Evolutionary conservation across 2,797 vertebrate genomes (phyloP).

Genomic region (Urosaurus nigricauda): DNA sequence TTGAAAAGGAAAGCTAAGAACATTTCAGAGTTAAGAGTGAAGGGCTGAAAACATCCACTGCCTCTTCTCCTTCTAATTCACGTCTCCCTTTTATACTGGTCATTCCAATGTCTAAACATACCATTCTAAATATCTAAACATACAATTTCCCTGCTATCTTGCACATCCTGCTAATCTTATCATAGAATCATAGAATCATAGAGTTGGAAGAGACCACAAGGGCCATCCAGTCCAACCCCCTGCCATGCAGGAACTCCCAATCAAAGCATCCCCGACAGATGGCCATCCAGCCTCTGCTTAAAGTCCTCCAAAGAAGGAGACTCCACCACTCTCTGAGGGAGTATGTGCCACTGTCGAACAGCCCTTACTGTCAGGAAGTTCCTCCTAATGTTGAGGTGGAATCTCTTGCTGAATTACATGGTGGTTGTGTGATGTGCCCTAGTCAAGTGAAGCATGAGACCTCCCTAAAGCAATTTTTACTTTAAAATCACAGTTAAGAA

Average conservation of each 20-base stretch:
- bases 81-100: not conserved
- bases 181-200: no score
- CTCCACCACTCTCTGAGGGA: no score
- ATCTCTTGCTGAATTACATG: conserved; percentile 17
- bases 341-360: no score
- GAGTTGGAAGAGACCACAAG: no score
- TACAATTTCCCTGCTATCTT: not conserved
- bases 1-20: conserved; percentile 9
- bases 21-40: not conserved
- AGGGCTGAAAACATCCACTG: not conserved
- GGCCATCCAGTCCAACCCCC: no score
- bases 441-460: not conserved
- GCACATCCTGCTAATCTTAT: not conserved
- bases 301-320: no score
- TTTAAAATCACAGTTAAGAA: conserved; percentile 29
- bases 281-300: no score
- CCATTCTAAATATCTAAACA: conserved; percentile 8
- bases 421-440: not conserved
- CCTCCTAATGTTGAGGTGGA: no score
- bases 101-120: not conserved
- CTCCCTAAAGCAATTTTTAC: conserved; percentile 37
- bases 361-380: no score
- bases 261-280: no score
- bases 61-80: not conserved
- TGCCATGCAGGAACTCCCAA: no score